Percentiles rank a stretch among this genome's conserved stretches.
Evolutionary conservation across 2,797 vertebrate genomes (phyloP).

Genomic region (Clarias fuscus): DNA sequence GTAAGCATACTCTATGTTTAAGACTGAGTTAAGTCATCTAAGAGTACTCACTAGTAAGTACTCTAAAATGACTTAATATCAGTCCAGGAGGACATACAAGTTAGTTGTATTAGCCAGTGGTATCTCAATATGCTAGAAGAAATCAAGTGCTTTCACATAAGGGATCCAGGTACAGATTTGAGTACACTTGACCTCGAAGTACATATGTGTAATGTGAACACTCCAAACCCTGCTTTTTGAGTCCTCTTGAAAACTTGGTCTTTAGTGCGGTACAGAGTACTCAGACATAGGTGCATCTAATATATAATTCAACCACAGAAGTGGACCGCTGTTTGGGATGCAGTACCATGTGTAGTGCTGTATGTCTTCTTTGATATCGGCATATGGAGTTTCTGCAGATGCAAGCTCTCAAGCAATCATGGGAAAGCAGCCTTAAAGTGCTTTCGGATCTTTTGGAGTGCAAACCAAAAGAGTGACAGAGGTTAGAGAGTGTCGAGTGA

Average conservation of each 20-base stretch:
- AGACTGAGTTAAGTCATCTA: background rate
- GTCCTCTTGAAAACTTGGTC: no score
- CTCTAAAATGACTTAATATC: background rate
- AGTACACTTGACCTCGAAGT: no score
- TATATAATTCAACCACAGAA: no score
- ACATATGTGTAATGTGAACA: no score
- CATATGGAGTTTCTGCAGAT: no score
- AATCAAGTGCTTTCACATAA: background rate
- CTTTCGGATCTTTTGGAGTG: background rate
- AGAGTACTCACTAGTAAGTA: background rate
- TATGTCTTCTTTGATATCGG: background rate
- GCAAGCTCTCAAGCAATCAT: no score
- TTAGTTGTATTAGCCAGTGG: background rate
- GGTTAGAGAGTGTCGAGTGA: background rate
- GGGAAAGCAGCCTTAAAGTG: no score
- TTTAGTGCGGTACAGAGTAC: background rate
- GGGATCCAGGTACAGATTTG: no score
- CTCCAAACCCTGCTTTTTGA: no score
- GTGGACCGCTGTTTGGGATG: no score
- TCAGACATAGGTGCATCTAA: no score
- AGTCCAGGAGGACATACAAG: background rate
- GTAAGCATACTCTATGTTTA: background rate
- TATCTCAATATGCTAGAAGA: background rate
- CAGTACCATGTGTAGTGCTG: background rate
- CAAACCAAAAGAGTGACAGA: background rate